phyloP scores from a whole-genome alignment of 2,797 vertebrate species.

The Lemur catta region DNA sequence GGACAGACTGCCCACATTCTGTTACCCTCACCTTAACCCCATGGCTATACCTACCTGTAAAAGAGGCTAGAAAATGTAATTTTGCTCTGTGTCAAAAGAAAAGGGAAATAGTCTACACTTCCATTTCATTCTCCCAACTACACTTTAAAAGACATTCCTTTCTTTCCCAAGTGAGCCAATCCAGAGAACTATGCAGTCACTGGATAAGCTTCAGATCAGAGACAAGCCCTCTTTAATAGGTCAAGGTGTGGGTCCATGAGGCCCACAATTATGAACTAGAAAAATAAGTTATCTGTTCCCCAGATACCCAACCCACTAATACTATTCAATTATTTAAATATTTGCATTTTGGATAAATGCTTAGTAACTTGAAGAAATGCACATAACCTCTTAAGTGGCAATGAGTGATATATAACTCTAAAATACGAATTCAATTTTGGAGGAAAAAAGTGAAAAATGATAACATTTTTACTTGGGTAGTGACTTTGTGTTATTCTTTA shows the following conservation, averaged over 20 bases:
- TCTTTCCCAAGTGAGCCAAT: not conserved
- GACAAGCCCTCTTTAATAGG: not conserved
- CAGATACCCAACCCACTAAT: not conserved
- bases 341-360: not conserved
- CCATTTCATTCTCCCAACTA: not conserved
- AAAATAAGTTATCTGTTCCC: not conserved
- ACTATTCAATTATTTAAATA: not conserved
- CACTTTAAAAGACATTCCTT: not conserved
- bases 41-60: not conserved
- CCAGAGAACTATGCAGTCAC: not conserved
- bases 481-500: not conserved
- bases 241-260: not conserved
- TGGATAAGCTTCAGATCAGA: not conserved
- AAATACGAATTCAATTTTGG: not conserved
- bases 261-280: not conserved
- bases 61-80: not conserved
- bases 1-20: not conserved
- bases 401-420: not conserved
- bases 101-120: not conserved
- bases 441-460: not conserved
- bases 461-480: not conserved
- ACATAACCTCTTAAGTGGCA: not conserved
- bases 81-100: not conserved
- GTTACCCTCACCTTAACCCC: not conserved
- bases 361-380: not conserved